phyloP scores from a whole-genome alignment of 2,113 vertebrate genomes.

The Numenius arquata region DNA sequence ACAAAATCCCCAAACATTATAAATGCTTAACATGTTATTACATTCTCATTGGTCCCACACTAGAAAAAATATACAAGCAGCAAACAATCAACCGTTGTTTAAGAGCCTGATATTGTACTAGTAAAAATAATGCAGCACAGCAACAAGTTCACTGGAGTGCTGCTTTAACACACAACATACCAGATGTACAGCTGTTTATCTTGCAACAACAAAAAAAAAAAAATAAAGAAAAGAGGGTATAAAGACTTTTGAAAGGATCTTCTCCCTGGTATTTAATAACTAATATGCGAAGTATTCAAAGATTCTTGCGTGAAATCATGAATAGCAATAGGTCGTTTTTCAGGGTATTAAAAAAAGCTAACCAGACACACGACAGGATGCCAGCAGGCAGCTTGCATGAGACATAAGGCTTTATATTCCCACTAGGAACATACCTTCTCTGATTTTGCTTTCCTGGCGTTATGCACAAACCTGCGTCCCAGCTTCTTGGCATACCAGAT shows the following conservation, averaged over 20 bases:
- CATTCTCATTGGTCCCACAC: background rate
- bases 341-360: conserved; percentile 44
- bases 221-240: background rate
- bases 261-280: background rate
- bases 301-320: conserved; percentile 4
- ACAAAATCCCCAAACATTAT: background rate
- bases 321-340: conserved; percentile 35
- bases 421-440: conserved; percentile 83
- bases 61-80: background rate
- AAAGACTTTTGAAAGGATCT: conserved; percentile 23
- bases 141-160: conserved; percentile 77
- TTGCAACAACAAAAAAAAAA: background rate
- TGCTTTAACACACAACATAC: conserved; percentile 12
- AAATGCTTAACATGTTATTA: background rate
- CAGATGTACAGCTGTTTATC: conserved; percentile 25
- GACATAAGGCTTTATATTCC: conserved; percentile 62
- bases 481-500: conserved; percentile 99
- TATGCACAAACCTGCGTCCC: conserved; percentile 92
- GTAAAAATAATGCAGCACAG: conserved; percentile 66
- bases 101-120: background rate
- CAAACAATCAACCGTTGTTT: background rate
- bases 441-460: conserved; percentile 91
- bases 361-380: conserved; percentile 32
- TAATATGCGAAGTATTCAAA: conserved; percentile 6
- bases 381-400: conserved; percentile 53